These are phyloP conservation scores for Chanos chanos DNA, from an alignment of 2,797 vertebrate species.

Conservation along the genomic window DNA sequence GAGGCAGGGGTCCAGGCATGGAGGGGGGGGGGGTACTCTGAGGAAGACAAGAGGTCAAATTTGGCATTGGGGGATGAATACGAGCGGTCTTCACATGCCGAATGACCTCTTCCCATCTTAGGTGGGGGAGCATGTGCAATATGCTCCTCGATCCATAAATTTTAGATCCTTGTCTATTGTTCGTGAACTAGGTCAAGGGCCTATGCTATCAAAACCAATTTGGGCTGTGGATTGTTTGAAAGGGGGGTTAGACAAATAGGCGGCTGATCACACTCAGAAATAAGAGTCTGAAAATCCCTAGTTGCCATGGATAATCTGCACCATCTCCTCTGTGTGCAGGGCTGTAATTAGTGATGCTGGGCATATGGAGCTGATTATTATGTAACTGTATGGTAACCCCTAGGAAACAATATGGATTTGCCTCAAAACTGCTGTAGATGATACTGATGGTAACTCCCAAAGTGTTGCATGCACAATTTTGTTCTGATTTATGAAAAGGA, in stretches of 20 bases:
- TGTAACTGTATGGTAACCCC: constrained; percentile 43
- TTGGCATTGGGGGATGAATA: constrained; percentile 62
- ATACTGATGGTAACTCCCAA: background rate
- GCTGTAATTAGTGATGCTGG: constrained; percentile 47
- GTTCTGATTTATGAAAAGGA: too few relatives aligned
- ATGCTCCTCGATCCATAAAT: constrained; percentile 60
- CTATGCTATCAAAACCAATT: constrained; percentile 68
- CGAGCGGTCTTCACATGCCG: background rate
- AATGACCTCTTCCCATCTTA: constrained; percentile 17
- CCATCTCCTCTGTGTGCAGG: constrained; percentile 36
- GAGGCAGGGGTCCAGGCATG: constrained; percentile 58
- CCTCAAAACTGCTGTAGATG: constrained; percentile 18
- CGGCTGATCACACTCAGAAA: constrained; percentile 66
- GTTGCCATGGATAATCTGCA: constrained; percentile 51
- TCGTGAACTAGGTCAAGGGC: constrained; percentile 70
- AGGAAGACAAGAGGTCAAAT: constrained; percentile 59
- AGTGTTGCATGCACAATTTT: too few relatives aligned
- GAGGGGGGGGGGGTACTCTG: constrained; percentile 1
- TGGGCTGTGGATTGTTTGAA: constrained; percentile 56
- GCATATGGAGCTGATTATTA: constrained; percentile 53
- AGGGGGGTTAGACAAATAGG: constrained; percentile 49
- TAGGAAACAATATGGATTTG: constrained; percentile 35
- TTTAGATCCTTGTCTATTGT: constrained; percentile 75
- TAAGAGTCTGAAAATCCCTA: constrained; percentile 59
- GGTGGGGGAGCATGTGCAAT: constrained; percentile 18